Evolutionary conservation across 23 tunicate species (phyloP).

Genomic region (Halocynthia aurantium): DNA sequence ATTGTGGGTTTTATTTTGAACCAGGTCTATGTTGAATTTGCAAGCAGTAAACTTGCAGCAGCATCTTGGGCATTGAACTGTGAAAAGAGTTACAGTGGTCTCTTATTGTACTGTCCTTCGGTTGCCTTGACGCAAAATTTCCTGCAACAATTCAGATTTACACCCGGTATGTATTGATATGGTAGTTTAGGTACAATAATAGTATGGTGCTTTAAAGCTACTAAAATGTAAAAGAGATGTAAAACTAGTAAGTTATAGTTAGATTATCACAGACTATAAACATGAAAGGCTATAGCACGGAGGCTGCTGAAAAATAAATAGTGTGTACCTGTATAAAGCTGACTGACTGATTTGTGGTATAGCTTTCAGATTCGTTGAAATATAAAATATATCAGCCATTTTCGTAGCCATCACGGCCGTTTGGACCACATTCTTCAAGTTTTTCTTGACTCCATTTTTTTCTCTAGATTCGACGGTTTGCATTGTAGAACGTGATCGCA

Average conservation of each 20-base stretch:
- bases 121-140: constrained; percentile 29
- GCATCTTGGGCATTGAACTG: constrained; percentile 32
- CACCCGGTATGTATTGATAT: constrained; percentile 33
- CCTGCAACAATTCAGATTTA: constrained; percentile 42
- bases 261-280: no score
- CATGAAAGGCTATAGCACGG: no score
- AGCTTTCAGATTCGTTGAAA: not conserved
- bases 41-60: constrained; percentile 41
- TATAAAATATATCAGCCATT: not conserved
- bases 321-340: not conserved
- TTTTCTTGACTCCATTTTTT: not conserved
- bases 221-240: no score
- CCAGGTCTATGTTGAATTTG: constrained; percentile 61
- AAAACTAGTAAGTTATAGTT: no score
- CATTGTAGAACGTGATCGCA: constrained; percentile 64
- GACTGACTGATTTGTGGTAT: not conserved
- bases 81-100: constrained; percentile 41
- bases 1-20: no score
- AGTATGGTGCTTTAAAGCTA: not conserved
- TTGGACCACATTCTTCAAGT: not conserved
- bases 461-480: constrained; percentile 71
- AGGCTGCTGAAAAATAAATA: no score
- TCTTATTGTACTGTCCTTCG: constrained; percentile 37
- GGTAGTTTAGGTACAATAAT: not conserved
- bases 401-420: not conserved